Evolutionary conservation across 2,888 invertebrate species (phyloP).

Genomic region (Malachius bipustulatus): DNA sequence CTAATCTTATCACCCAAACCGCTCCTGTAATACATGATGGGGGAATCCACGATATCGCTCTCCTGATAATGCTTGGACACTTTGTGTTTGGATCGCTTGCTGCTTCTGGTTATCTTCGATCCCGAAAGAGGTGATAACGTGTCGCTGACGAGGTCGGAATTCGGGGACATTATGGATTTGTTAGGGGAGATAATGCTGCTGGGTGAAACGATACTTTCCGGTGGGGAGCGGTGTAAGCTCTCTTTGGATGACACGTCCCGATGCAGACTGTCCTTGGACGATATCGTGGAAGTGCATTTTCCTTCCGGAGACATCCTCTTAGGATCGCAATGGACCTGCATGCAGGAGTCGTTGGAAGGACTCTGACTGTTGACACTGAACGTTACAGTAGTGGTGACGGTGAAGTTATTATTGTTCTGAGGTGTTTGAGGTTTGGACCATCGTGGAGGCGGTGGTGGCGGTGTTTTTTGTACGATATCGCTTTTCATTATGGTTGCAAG

Average conservation of each 20-base stretch:
- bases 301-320: constrained; percentile 63
- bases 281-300: constrained; percentile 50
- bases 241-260: constrained; percentile 33
- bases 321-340: constrained; percentile 38
- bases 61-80: constrained; percentile 62
- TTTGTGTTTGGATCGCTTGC: constrained; percentile 44
- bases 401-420: constrained; percentile 65
- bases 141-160: constrained; percentile 38
- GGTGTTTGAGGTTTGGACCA: constrained; percentile 66
- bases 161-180: constrained; percentile 34
- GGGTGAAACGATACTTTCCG: constrained; percentile 30
- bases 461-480: constrained; percentile 40
- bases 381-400: constrained; percentile 76
- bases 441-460: constrained; percentile 73
- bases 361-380: constrained; percentile 58
- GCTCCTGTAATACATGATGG: constrained; percentile 73
- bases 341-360: constrained; percentile 19
- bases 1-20: constrained; percentile 84
- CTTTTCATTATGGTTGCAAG: constrained; percentile 24
- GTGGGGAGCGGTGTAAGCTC: background rate
- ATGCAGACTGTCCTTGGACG: constrained; percentile 56
- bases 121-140: constrained; percentile 37
- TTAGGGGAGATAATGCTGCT: constrained; percentile 33
- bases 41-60: constrained; percentile 75
- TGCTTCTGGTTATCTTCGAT: constrained; percentile 42